A percentile compares a stretch with the other conserved stretches of the same genome.
These are phyloP conservation scores for Pteropus rufus DNA, from an alignment of 2,797 vertebrate genomes.

Conservation along the genomic window DNA sequence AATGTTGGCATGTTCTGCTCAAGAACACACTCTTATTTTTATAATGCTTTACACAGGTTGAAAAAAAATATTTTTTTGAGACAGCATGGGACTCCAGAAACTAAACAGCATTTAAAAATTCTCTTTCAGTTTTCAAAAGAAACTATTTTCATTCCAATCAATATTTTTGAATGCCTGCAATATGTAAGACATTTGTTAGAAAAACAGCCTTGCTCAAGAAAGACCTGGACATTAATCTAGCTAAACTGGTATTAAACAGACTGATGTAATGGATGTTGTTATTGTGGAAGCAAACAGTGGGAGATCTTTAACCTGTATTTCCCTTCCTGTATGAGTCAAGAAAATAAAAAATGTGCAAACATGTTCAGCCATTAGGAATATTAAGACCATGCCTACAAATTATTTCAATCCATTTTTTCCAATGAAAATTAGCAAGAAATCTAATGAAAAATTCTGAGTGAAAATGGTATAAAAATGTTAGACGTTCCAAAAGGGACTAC, in stretches of 20 bases:
- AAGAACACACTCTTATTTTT: background rate
- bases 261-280: background rate
- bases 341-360: background rate
- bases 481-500: background rate
- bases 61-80: background rate
- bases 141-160: slow-evolving; percentile 8
- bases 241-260: background rate
- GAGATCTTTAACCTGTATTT: background rate
- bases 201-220: background rate
- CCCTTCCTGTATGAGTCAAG: background rate
- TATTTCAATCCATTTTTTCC: background rate
- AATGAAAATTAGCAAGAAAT: background rate
- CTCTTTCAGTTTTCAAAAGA: background rate
- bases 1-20: background rate
- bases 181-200: background rate
- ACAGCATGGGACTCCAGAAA: background rate
- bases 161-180: background rate
- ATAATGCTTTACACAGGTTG: background rate
- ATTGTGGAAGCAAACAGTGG: background rate
- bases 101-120: background rate
- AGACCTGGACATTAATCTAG: background rate
- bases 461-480: slow-evolving; percentile 1
- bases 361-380: background rate
- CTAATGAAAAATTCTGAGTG: background rate
- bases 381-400: background rate